phyloP scores from a whole-genome alignment of 2,113 vertebrate genomes.

The Hippocampus mohnikei region DNA sequence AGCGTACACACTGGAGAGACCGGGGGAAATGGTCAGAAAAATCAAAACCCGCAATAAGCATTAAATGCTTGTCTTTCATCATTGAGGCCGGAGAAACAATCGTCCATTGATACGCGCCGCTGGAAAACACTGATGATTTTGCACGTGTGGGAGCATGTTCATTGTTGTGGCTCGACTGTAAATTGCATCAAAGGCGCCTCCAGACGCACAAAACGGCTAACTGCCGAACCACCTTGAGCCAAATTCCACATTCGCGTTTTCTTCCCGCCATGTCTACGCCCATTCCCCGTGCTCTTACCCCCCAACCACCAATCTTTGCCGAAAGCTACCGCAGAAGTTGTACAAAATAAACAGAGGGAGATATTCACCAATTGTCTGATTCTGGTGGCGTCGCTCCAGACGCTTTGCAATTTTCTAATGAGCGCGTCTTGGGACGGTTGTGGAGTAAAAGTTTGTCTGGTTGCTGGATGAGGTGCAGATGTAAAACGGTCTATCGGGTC shows the following conservation, averaged over 20 bases:
- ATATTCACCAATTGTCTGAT: not conserved
- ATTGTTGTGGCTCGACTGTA: not conserved
- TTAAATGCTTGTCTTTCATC: not conserved
- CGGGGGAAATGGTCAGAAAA: not conserved
- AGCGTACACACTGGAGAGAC: not conserved
- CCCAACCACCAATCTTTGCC: not conserved
- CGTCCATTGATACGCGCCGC: not conserved
- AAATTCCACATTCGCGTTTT: constrained; percentile 53
- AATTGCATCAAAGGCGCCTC: constrained; percentile 37
- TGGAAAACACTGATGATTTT: not conserved
- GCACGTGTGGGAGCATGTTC: not conserved
- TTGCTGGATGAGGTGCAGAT: not conserved
- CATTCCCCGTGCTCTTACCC: constrained; percentile 6
- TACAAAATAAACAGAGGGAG: not conserved
- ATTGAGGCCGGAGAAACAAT: not conserved
- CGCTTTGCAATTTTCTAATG: not conserved
- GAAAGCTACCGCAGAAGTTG: constrained; percentile 8
- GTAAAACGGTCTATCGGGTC: constrained; percentile 5
- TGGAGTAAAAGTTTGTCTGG: not conserved
- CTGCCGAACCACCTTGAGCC: constrained; percentile 49
- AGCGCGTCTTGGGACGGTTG: not conserved
- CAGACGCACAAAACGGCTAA: constrained; percentile 27
- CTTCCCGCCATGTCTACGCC: constrained; percentile 25
- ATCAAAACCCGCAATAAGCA: not conserved
- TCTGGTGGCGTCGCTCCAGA: not conserved